Percentiles rank a stretch among this genome's conserved stretches.
Conservation (phyloP, 2,113 vertebrate genomes). For the Perca fluviatilis region DNA sequence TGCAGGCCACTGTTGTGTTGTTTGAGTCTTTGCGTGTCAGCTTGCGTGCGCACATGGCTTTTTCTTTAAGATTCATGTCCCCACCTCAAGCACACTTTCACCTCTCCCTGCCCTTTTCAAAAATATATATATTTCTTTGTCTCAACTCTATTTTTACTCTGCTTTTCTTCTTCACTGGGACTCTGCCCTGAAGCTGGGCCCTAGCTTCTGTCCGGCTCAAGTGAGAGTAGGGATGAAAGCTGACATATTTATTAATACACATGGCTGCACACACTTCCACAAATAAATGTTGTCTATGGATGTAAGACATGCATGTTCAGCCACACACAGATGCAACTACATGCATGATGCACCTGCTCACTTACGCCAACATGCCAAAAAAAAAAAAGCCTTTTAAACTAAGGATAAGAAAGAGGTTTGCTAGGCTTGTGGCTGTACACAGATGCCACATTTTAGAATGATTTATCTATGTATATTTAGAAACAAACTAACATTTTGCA, state of each 20-base stretch:
- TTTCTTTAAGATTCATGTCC: conserved; percentile 22
- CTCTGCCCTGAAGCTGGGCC: conserved; percentile 72
- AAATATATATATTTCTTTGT: conserved; percentile 1
- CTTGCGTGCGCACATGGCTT: background rate
- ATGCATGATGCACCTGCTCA: conserved; percentile 29
- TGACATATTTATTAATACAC: conserved; percentile 77
- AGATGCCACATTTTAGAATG: background rate
- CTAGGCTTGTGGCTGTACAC: background rate
- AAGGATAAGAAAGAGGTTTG: background rate
- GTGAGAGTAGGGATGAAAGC: conserved; percentile 73
- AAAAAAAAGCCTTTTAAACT: background rate
- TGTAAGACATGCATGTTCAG: conserved; percentile 19
- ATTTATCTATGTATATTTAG: background rate
- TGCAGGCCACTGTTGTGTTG: conserved; percentile 25
- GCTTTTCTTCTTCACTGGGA: conserved; percentile 29
- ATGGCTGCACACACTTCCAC: conserved; percentile 74
- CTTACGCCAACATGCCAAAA: background rate
- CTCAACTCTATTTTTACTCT: conserved; percentile 35
- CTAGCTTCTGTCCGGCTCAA: conserved; percentile 67
- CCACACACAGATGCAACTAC: conserved; percentile 18
- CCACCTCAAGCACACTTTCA: conserved; percentile 47
- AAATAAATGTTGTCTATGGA: conserved; percentile 62
- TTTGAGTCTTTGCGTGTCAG: conserved; percentile 38
- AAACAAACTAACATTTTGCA: conserved; percentile 21
- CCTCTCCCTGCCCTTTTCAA: conserved; percentile 28